phyloP scores from a whole-genome alignment of 2,888 invertebrate genomes.

The Eupithecia abbreviata region DNA sequence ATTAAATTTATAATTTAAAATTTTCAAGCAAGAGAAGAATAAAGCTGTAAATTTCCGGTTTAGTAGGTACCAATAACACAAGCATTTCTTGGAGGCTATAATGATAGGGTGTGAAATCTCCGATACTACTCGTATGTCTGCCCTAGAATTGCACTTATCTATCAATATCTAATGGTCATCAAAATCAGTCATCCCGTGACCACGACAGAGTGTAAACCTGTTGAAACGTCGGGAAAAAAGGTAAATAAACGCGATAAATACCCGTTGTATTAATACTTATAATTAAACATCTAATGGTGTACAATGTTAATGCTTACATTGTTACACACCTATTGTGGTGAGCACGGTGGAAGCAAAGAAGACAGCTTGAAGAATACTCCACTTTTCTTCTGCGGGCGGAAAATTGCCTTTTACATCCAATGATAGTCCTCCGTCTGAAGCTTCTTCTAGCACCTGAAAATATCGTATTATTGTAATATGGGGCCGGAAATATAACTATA shows the following conservation, averaged over 20 bases:
- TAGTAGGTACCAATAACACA: not conserved
- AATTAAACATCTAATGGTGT: slow-evolving; percentile 35
- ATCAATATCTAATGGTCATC: slow-evolving; percentile 22
- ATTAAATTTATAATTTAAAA: no score
- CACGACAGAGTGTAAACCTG: no score
- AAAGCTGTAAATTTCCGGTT: not conserved
- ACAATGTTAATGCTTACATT: slow-evolving; percentile 73
- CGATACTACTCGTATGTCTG: not conserved
- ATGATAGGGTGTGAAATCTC: not conserved
- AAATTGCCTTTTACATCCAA: slow-evolving; percentile 83
- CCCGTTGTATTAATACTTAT: no score
- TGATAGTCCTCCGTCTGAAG: slow-evolving; percentile 87
- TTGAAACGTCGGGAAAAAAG: no score
- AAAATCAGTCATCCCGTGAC: no score
- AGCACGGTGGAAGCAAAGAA: slow-evolving; percentile 96
- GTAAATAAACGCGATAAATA: no score
- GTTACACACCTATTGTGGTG: slow-evolving; percentile 92
- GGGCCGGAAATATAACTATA: no score
- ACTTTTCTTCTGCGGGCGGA: slow-evolving; percentile 84
- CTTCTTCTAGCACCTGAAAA: slow-evolving; percentile 86
- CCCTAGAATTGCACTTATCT: not conserved
- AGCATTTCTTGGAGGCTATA: not conserved
- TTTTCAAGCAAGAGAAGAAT: no score
- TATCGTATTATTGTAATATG: not conserved
- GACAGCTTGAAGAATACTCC: slow-evolving; percentile 92